A percentile compares a stretch with the other conserved stretches of the same genome.
phyloP scores from a whole-genome alignment of 2,888 invertebrate genomes.

The Erebia epiphron region DNA sequence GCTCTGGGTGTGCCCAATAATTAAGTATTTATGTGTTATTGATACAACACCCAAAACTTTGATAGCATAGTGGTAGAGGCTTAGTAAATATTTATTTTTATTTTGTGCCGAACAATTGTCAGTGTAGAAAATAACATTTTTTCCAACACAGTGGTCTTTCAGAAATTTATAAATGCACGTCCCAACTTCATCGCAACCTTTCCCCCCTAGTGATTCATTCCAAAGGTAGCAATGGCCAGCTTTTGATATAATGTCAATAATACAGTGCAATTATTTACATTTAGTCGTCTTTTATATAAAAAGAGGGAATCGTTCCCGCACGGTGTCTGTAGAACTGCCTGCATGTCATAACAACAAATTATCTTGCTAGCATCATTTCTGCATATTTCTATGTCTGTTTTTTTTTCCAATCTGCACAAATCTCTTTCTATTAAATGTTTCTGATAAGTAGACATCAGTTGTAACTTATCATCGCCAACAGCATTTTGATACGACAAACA shows the following conservation, averaged over 20 bases:
- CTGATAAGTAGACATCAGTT: neutral
- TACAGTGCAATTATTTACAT: slow-evolving; percentile 39
- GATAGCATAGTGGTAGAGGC: slow-evolving; percentile 31
- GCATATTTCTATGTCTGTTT: neutral
- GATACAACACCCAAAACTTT: slow-evolving; percentile 36
- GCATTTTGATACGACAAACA: neutral
- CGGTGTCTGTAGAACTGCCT: neutral
- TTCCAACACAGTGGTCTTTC: slow-evolving; percentile 31
- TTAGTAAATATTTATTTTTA: slow-evolving; percentile 35
- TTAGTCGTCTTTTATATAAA: slow-evolving; percentile 17
- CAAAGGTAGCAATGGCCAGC: slow-evolving; percentile 33
- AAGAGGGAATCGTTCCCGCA: neutral
- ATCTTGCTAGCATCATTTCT: slow-evolving; percentile 2
- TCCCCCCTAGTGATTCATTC: slow-evolving; percentile 39
- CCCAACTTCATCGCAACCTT: slow-evolving; percentile 40
- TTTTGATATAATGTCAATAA: slow-evolving; percentile 37
- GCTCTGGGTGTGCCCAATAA: slow-evolving; percentile 22
- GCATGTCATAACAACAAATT: neutral
- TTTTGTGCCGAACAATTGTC: slow-evolving; percentile 36
- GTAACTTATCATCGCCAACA: neutral
- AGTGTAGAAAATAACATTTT: slow-evolving; percentile 32
- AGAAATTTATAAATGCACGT: slow-evolving; percentile 29
- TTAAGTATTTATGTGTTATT: slow-evolving; percentile 18
- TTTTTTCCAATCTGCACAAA: neutral
- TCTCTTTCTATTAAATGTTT: neutral